These are phyloP conservation scores for Lithophane leautieri DNA, from an alignment of 2,888 invertebrate genomes.

Conservation along the genomic window DNA sequence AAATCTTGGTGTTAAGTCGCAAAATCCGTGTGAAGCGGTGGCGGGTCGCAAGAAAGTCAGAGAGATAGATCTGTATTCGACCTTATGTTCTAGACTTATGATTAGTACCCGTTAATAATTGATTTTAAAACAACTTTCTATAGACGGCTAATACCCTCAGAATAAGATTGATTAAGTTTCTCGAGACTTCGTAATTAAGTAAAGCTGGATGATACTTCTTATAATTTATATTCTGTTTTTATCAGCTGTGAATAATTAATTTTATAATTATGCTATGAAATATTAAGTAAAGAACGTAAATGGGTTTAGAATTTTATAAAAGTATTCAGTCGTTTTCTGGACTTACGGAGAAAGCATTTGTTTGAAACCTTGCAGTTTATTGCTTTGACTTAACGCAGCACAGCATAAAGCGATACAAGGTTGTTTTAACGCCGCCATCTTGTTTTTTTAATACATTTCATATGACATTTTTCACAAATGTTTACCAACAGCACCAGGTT, in stretches of 20 bases:
- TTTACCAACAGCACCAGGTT: too few relatives aligned
- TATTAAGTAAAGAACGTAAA: background rate
- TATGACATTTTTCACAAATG: too few relatives aligned
- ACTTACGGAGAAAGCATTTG: too few relatives aligned
- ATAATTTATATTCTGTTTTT: background rate
- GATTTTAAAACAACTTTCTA: constrained; percentile 28
- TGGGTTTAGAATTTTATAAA: background rate
- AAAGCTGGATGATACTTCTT: constrained; percentile 31
- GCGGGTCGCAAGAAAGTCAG: too few relatives aligned
- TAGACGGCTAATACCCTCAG: constrained; percentile 15
- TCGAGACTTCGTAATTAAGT: constrained; percentile 33
- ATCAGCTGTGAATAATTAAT: background rate
- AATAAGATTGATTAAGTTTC: constrained; percentile 40
- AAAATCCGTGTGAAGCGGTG: too few relatives aligned
- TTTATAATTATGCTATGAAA: background rate
- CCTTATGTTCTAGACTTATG: constrained; percentile 7
- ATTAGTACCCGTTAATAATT: constrained; percentile 33
- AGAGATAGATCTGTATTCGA: constrained; percentile 1
- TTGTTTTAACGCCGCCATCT: too few relatives aligned
- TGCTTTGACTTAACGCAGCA: background rate
- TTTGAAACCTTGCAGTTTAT: background rate
- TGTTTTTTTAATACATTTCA: too few relatives aligned
- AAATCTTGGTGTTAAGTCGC: too few relatives aligned
- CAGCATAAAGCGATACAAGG: too few relatives aligned
- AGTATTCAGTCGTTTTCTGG: background rate